These are phyloP conservation scores for Metridium senile DNA, from an alignment of 92 coral and sea anemone genomes.

Conservation along the genomic window DNA sequence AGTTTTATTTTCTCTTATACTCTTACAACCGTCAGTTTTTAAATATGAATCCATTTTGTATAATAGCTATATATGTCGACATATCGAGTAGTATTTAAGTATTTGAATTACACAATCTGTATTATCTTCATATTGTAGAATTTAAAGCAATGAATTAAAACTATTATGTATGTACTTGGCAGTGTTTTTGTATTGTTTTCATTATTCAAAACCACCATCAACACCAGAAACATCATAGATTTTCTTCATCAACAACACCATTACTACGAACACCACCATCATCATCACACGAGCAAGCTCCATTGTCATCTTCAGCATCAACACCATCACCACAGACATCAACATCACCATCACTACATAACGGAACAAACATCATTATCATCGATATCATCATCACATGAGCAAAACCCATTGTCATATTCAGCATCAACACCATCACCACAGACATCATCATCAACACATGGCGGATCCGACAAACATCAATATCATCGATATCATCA, in stretches of 20 bases:
- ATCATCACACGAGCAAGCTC: too few species aligned
- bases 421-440: not conserved
- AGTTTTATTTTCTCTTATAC: slow-evolving; percentile 3
- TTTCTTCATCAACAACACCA: too few species aligned
- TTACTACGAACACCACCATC: too few species aligned
- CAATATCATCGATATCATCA: too few species aligned
- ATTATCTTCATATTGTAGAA: slow-evolving; percentile 11
- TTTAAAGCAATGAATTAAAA: slow-evolving; percentile 1
- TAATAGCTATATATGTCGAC: slow-evolving; percentile 23
- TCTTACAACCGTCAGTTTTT: slow-evolving; percentile 9
- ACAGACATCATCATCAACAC: too few species aligned
- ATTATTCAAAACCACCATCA: too few species aligned
- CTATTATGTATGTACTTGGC: not conserved
- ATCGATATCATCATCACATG: not conserved
- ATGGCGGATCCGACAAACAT: too few species aligned
- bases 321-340: too few species aligned
- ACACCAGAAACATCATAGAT: too few species aligned
- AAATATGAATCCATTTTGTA: slow-evolving; percentile 32
- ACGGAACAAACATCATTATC: not conserved
- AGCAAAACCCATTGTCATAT: not conserved
- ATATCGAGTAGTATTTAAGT: slow-evolving; percentile 26
- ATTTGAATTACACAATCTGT: slow-evolving; percentile 11
- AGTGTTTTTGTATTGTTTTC: too few species aligned
- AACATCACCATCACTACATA: too few species aligned
- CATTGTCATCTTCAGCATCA: too few species aligned